phyloP scores from a whole-genome alignment of 2,888 invertebrate species.

The Drosophila nr. perissopoda region DNA sequence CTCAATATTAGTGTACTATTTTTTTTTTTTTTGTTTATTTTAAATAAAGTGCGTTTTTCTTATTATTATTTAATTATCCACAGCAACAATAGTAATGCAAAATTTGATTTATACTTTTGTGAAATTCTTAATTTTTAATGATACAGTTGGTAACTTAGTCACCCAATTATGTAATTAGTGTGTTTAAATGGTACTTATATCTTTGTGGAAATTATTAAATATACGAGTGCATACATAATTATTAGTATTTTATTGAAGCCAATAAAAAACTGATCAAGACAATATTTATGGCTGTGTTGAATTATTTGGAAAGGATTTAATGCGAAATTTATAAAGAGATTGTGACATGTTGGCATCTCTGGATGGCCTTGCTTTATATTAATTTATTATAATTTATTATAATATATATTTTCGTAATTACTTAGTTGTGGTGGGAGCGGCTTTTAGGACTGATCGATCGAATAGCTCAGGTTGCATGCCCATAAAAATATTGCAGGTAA shows the following conservation, averaged over 20 bases:
- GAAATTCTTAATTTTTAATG: not conserved
- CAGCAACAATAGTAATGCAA: conserved; percentile 1
- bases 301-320: not conserved
- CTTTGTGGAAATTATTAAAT: not conserved
- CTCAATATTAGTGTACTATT: conserved; percentile 5
- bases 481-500: conserved; percentile 53
- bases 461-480: conserved; percentile 31
- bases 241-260: conserved; percentile 7
- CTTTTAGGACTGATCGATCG: conserved; percentile 27
- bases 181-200: conserved; percentile 5
- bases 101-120: not conserved
- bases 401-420: not conserved
- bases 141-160: not conserved
- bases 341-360: not conserved
- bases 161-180: conserved; percentile 1
- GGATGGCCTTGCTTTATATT: not conserved
- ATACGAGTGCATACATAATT: not conserved
- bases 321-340: not conserved
- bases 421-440: not conserved
- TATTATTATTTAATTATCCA: conserved; percentile 5
- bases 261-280: not conserved
- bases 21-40: not conserved
- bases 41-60: not conserved
- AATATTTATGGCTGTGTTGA: not conserved
- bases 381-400: not conserved